phyloP scores from a whole-genome alignment of 2,797 vertebrate genomes.

The Clamator glandarius region DNA sequence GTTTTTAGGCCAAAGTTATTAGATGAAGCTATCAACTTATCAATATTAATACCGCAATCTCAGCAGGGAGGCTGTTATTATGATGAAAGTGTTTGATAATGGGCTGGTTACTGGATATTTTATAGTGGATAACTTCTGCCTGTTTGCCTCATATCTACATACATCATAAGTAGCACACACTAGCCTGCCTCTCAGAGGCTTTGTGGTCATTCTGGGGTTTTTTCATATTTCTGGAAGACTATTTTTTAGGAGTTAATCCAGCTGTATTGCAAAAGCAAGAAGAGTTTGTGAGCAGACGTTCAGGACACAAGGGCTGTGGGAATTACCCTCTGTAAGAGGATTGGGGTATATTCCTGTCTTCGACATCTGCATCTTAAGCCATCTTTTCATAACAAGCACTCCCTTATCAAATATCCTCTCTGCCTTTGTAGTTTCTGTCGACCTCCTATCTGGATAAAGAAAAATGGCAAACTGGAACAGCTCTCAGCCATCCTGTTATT shows the following conservation, averaged over 20 bases:
- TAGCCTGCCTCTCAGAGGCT: not conserved
- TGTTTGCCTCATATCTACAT: accelerated
- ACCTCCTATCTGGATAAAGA: not conserved
- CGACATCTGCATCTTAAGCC: not conserved
- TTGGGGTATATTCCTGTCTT: not conserved
- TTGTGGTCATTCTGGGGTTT: not conserved
- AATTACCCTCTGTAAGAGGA: constrained; percentile 39
- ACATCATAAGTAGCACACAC: not conserved
- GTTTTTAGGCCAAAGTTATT: constrained; percentile 67
- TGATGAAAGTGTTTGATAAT: not conserved
- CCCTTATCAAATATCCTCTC: not conserved
- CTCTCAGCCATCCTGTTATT: not conserved
- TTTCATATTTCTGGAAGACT: not conserved
- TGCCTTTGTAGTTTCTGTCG: not conserved
- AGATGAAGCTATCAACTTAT: not conserved
- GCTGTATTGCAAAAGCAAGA: not conserved
- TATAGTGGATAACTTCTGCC: not conserved
- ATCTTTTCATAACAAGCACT: not conserved
- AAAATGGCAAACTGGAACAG: not conserved
- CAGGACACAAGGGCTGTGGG: not conserved
- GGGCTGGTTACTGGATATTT: not conserved
- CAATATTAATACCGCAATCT: not conserved
- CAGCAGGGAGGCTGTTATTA: not conserved
- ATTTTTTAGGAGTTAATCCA: not conserved
- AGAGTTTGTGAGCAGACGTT: not conserved